Base-by-base conservation (phyloP, 1,140 invertebrate species). In the Formica selysi region DNA sequence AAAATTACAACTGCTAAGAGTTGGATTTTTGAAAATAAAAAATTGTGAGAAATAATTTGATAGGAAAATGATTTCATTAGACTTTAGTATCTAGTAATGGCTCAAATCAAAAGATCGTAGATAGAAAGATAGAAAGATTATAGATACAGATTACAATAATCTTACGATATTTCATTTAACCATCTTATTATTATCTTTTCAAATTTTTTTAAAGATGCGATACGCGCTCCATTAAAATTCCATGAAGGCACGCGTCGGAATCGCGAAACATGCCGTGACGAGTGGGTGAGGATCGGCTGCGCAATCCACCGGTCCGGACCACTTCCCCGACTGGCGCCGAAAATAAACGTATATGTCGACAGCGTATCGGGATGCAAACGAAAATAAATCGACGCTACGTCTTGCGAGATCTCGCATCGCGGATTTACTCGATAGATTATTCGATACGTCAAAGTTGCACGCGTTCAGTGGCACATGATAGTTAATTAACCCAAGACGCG, bases 331-430 rank as follows among this genome's bases (percentile, higher is more conserved):
- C 84, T 29, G 59, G 38, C 26, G 87, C 61, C 70, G 38, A 79
- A 91, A 91, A 90, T 90, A 91, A 91, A 91, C 87, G 85, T 78
- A 78, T 87, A 61, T 83, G 88, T 88, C 90, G 89, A 85, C 86
- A 86, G 76, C 73, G 83, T 89, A 90, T 90, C 81, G 85, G 64
- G 78, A 89, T 76, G 70, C 78, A 76, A 70, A 78, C 86, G 5
- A 86, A 91, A 91, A 91, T 91, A 91, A 91, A 91, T 87, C 85
- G 86, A 61, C 48, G 78, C 65, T 86, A 32, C 51, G 51, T 84
- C 51, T 68, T 32, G 38, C 78, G 48, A 26, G 13, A 48, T 80
- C 51, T 80, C 78, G 78, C 51, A 57, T 6, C 44, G 44, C 78
- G 65, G 48, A 68, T 70, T 70, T 26, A 70, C 32, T 29, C 64